These are phyloP conservation scores for Halictus ligatus DNA, from an alignment of 2,888 invertebrate species.

Conservation along the genomic window DNA sequence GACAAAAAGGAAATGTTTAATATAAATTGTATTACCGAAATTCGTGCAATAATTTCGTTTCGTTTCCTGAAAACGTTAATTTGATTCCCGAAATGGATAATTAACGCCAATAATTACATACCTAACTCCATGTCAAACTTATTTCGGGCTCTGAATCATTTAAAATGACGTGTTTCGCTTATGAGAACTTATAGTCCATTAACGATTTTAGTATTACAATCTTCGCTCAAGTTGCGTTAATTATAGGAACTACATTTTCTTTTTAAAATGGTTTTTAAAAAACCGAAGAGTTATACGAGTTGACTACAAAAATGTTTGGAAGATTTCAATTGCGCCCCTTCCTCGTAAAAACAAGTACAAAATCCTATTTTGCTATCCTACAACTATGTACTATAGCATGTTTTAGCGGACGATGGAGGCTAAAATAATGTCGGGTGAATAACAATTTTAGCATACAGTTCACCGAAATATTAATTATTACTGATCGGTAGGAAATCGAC, in stretches of 20 bases:
- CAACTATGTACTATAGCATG: no score
- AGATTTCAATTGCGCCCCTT: neutral
- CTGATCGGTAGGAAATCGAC: neutral
- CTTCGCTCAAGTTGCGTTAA: neutral
- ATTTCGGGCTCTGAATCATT: neutral
- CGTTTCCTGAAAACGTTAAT: neutral
- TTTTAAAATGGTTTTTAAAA: neutral
- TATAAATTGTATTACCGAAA: neutral
- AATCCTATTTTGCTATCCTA: no score
- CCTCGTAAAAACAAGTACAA: neutral
- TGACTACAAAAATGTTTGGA: neutral
- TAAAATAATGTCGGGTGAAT: no score
- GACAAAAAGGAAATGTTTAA: neutral
- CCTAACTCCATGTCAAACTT: neutral
- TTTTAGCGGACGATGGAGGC: no score
- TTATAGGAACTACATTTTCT: no score
- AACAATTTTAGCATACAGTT: no score
- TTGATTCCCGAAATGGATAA: neutral
- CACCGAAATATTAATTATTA: neutral
- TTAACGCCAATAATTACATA: neutral
- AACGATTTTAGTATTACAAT: neutral
- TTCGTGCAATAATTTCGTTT: neutral
- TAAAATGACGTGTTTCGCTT: neutral
- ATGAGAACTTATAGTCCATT: neutral
- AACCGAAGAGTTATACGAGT: neutral